Evolutionary conservation across 2,113 vertebrate genomes (phyloP).

Genomic region (Onychostoma macrolepis): DNA sequence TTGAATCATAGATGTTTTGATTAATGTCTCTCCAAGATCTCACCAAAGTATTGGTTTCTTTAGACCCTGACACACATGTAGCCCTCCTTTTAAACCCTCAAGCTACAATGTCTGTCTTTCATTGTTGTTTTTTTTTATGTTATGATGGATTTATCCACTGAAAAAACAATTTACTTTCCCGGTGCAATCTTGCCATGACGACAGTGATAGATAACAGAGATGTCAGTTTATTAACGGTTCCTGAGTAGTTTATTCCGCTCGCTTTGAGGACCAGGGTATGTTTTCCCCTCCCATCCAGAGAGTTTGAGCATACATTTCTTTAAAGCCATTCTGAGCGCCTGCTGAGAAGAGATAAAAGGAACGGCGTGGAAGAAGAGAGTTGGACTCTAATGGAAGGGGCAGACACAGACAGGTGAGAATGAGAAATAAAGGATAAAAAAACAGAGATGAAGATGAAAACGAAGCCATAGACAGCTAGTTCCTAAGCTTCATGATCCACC

Average conservation of each 20-base stretch:
- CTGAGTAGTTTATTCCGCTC: slow-evolving; percentile 38
- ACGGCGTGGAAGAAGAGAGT: slow-evolving; percentile 25
- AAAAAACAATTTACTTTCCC: slow-evolving; percentile 34
- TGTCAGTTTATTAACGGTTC: slow-evolving; percentile 44
- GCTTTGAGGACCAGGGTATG: slow-evolving; percentile 18
- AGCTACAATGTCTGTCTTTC: slow-evolving; percentile 1
- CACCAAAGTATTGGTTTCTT: background rate
- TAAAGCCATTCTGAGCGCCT: slow-evolving; percentile 47
- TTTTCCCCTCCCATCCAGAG: slow-evolving; percentile 39
- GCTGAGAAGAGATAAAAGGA: slow-evolving; percentile 56
- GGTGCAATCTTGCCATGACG: slow-evolving; percentile 22
- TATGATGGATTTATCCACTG: slow-evolving; percentile 37
- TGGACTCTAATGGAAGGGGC: slow-evolving; percentile 43
- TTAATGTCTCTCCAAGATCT: background rate
- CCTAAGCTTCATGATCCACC: slow-evolving; percentile 12
- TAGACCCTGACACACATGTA: background rate
- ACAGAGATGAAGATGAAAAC: slow-evolving; percentile 32
- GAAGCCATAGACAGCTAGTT: background rate
- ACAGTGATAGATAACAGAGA: slow-evolving; percentile 42
- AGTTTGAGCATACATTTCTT: slow-evolving; percentile 42
- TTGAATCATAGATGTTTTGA: slow-evolving; percentile 4
- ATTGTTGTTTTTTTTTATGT: slow-evolving; percentile 1
- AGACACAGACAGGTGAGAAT: slow-evolving; percentile 41
- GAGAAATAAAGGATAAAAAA: slow-evolving; percentile 9
- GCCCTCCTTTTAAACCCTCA: slow-evolving; percentile 4